Evolutionary conservation across 2,797 vertebrate species (phyloP), one percentile per base, ranked within the genome.

Genomic region (Dromococcyx pavoninus): DNA sequence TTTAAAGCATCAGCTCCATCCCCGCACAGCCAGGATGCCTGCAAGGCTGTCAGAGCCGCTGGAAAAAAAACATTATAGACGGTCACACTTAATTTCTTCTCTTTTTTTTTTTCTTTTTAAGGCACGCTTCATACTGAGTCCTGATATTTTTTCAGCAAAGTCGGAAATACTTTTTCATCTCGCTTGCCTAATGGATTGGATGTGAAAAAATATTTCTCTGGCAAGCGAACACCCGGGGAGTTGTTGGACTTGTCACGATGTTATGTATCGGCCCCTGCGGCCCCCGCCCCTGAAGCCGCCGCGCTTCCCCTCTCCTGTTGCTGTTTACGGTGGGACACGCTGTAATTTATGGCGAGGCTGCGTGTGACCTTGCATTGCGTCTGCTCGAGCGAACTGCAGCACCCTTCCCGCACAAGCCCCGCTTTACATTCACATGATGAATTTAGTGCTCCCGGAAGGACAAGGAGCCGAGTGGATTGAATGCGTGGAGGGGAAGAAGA

Each of bases 361-460:
- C 25, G 35, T 91, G 93, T 95, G 97, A 97, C 97, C 96, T 97
- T 97, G 96, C 95, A 51, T 91, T 91, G 79, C 13, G 46, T 56
- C 96, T 91, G 90, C 84, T 48, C 2, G 30, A 69, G 91, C n/a
- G 3, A 93, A 44, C 89, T 46, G 24, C 78, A 18, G 73, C 87
- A 35, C 61, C 58, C 81, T 76, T 80, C 89, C 82, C 5, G n/a
- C 94, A 77, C 93, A 41, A 94, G 90, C 95, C 89, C 89, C 69
- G 10, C 92, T 94, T 94, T 33, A 62, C 88, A 72, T 89, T 72
- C 93, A 41, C 88, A 23, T 82, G 94, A 93, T 94, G 93, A 84
- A 95, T 96, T 94, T 80, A 94, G 90, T 90, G 94, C 92, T 94
- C 91, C 89, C 48, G 9, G 88, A 95, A 94, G 96, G 94, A 89